Evolutionary conservation across 1,140 invertebrate genomes (phyloP), one percentile per base, ranked within the genome.

Genomic region (Eriosoma lanigerum): DNA sequence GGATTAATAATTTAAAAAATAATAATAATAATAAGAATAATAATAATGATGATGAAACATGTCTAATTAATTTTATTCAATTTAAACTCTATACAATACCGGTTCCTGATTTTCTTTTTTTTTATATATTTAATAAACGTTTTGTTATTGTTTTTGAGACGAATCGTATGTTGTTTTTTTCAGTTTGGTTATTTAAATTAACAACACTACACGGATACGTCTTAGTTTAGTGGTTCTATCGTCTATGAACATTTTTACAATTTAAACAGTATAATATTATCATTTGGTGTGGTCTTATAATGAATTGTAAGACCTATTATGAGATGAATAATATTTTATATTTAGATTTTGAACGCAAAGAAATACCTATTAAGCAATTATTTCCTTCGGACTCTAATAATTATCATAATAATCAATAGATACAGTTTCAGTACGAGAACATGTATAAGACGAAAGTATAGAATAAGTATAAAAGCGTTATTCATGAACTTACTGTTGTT

Each of bases 401-500:
- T 38, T n/a, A n/a, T n/a, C n/a, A n/a, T n/a, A n/a, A n/a, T n/a
- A n/a, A n/a, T n/a, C n/a, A n/a, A n/a, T n/a, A n/a, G n/a, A n/a
- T n/a, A n/a, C n/a, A n/a, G n/a, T n/a, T n/a, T n/a, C n/a, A n/a
- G n/a, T n/a, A n/a, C n/a, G n/a, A n/a, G n/a, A n/a, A n/a, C n/a
- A n/a, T n/a, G n/a, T n/a, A n/a, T n/a, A n/a, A n/a, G n/a, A n/a
- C n/a, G n/a, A n/a, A n/a, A n/a, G n/a, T n/a, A n/a, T n/a, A n/a
- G n/a, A n/a, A n/a, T n/a, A n/a, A n/a, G n/a, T n/a, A n/a, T n/a
- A n/a, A n/a, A n/a, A n/a, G n/a, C n/a, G n/a, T n/a, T n/a, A n/a
- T n/a, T n/a, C n/a, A n/a, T n/a, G n/a, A n/a, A 84, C 83, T 84
- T 72, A 85, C 84, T 38, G 32, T 38, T 38, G 32, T 38, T 38